Conservation (phyloP, 2,113 vertebrate genomes). For the Pterophyllum scalare region DNA sequence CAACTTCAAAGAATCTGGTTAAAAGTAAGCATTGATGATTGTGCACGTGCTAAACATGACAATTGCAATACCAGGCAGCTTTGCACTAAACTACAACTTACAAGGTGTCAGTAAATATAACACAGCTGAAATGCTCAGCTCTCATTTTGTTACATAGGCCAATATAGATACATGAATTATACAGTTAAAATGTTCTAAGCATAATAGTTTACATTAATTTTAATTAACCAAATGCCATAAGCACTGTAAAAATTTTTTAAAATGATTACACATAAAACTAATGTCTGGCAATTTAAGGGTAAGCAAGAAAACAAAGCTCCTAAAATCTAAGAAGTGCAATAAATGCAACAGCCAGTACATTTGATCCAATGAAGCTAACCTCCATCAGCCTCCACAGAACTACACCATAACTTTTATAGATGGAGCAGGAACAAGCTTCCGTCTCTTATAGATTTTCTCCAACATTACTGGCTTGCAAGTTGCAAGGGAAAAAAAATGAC, state of each 20-base stretch:
- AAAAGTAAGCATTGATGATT: no score
- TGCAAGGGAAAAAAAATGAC: neutral
- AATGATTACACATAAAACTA: neutral
- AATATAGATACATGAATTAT: no score
- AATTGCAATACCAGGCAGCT: no score
- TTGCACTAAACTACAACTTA: no score
- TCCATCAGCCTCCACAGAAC: neutral
- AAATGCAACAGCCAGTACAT: neutral
- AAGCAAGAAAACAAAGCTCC: neutral
- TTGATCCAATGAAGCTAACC: neutral
- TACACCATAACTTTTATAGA: neutral
- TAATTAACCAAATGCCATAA: no score
- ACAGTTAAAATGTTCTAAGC: no score
- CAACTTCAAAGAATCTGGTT: no score
- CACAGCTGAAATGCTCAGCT: no score
- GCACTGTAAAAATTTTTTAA: neutral
- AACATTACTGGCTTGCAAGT: neutral
- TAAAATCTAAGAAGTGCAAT: neutral
- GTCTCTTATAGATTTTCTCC: neutral
- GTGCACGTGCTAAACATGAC: no score
- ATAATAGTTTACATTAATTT: no score
- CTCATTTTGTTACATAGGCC: no score
- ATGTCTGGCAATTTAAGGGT: neutral
- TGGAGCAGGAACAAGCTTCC: neutral
- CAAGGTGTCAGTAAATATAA: no score